Evolutionary conservation across 2,797 vertebrate genomes (phyloP).

Genomic region (Silurus aristotelis): DNA sequence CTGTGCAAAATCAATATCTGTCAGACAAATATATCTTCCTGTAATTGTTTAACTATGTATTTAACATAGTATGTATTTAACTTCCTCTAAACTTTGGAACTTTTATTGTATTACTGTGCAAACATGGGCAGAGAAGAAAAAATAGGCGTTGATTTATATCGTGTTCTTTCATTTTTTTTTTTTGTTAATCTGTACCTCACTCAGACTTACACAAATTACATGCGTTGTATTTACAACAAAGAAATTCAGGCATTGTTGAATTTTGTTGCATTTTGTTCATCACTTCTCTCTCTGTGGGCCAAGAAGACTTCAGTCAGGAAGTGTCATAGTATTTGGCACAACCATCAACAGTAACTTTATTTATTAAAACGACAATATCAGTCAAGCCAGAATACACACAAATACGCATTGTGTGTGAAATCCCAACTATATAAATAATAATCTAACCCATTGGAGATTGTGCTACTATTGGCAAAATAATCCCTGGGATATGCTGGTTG

Average conservation of each 20-base stretch:
- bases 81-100: background rate
- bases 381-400: background rate
- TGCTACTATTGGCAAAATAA: background rate
- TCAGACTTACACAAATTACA: background rate
- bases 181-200: background rate
- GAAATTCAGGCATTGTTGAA: background rate
- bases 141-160: background rate
- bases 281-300: constrained; percentile 7
- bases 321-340: constrained; percentile 12
- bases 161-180: background rate
- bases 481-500: background rate
- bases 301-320: constrained; percentile 14
- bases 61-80: background rate
- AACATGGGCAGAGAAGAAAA: background rate
- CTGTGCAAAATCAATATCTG: background rate
- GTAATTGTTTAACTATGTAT: background rate
- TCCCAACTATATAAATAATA: no score
- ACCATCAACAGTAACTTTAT: constrained; percentile 3
- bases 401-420: constrained; percentile 5
- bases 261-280: constrained; percentile 1
- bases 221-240: background rate
- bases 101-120: background rate
- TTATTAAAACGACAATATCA: constrained; percentile 1
- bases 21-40: background rate
- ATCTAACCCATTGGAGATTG: no score